Conservation (phyloP, 2,113 vertebrate species). For the Caranx ignobilis region DNA sequence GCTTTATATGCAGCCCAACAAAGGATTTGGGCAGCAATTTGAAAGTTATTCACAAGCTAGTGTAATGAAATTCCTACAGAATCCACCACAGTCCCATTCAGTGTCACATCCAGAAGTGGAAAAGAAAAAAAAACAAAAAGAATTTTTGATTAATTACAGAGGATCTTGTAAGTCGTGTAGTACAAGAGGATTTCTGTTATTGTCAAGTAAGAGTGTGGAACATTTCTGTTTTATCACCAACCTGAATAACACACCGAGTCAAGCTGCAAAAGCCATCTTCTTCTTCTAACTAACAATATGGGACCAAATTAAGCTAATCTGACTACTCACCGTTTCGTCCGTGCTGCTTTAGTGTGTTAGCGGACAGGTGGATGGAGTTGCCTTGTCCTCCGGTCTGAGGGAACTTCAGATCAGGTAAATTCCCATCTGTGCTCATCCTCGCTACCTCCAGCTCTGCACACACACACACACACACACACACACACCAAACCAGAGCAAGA, state of each 20-base stretch:
- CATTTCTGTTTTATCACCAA: conserved; percentile 9
- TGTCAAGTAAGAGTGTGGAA: neutral
- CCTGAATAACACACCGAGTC: neutral
- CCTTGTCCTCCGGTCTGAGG: conserved; percentile 92
- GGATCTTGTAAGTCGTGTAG: neutral
- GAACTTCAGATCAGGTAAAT: conserved; percentile 95
- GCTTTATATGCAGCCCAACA: conserved; percentile 48
- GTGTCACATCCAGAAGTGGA: neutral
- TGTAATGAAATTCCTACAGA: conserved; percentile 41
- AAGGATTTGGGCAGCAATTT: conserved; percentile 36
- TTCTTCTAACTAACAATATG: conserved; percentile 20
- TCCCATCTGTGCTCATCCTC: conserved; percentile 96
- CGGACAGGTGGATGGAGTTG: conserved; percentile 94
- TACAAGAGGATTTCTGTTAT: conserved; percentile 1
- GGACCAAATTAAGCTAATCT: neutral
- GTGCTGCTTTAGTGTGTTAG: conserved; percentile 96
- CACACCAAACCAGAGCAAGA: neutral
- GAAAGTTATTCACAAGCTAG: conserved; percentile 48
- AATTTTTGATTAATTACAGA: conserved; percentile 38
- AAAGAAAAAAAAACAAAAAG: neutral
- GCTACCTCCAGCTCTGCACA: conserved; percentile 95
- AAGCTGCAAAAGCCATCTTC: neutral
- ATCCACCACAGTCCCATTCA: neutral
- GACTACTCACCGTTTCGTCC: conserved; percentile 91
- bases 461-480: conserved; percentile 46